Percentiles rank a stretch among this genome's conserved stretches.
Evolutionary conservation across 2,888 invertebrate species (phyloP).

Genomic region (Dolichomitus sp.): DNA sequence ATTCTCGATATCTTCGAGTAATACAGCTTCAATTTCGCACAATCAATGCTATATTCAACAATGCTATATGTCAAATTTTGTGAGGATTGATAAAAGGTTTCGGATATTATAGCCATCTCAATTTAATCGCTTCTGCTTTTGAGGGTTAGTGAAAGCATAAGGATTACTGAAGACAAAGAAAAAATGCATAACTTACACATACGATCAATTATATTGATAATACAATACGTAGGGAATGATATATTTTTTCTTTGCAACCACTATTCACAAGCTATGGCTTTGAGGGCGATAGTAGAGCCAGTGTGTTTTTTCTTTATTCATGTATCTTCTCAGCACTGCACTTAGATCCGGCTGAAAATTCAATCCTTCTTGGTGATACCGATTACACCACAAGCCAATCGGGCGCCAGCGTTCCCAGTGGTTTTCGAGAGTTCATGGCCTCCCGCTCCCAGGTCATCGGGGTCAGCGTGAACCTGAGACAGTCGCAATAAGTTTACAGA

Average conservation of each 20-base stretch:
- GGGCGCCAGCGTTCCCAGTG: slow-evolving; percentile 98
- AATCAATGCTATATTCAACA: too few species aligned
- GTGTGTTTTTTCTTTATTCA: slow-evolving; percentile 42
- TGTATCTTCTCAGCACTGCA: slow-evolving; percentile 44
- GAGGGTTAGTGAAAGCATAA: neutral
- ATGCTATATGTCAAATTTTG: too few species aligned
- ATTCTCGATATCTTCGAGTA: too few species aligned
- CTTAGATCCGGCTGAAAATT: slow-evolving; percentile 70
- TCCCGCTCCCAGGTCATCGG: slow-evolving; percentile 97
- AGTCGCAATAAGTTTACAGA: neutral
- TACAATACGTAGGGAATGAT: slow-evolving; percentile 72
- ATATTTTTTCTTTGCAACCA: slow-evolving; percentile 61
- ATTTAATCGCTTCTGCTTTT: too few species aligned
- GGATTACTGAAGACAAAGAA: slow-evolving; percentile 10
- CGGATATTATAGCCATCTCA: too few species aligned
- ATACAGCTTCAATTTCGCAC: too few species aligned
- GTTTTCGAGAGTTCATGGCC: slow-evolving; percentile 97
- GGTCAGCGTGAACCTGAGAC: slow-evolving; percentile 93
- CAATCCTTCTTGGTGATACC: slow-evolving; percentile 89
- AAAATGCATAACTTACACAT: slow-evolving; percentile 46
- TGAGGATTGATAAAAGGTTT: too few species aligned
- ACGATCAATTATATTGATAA: slow-evolving; percentile 68
- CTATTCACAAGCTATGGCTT: slow-evolving; percentile 62
- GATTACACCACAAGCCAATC: slow-evolving; percentile 96
- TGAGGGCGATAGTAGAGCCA: slow-evolving; percentile 54